Conservation (phyloP, 92 coral and sea anemone genomes). For the Ricordea florida region DNA sequence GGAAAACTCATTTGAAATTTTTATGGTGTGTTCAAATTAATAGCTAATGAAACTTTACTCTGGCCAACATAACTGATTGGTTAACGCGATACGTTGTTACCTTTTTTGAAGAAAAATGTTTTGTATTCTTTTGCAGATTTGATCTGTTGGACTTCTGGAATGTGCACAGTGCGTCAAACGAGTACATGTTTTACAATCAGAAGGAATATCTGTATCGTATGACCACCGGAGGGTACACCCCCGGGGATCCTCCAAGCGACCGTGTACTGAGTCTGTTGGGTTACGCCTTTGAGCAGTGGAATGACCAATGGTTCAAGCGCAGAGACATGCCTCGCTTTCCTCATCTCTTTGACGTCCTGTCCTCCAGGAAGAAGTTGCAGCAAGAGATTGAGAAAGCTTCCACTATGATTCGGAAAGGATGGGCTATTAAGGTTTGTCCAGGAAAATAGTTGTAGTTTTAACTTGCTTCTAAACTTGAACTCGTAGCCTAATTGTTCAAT, state of each 20-base stretch:
- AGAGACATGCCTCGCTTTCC: conserved; percentile 67
- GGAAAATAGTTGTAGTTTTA: background rate
- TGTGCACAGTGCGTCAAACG: conserved; percentile 52
- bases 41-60: too few species aligned
- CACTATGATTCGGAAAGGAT: conserved; percentile 70
- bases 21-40: too few species aligned
- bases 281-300: conserved; percentile 77
- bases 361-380: background rate
- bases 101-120: too few species aligned
- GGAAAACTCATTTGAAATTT: too few species aligned
- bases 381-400: conserved; percentile 26
- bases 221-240: conserved; percentile 73
- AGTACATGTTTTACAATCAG: conserved; percentile 81
- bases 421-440: conserved; percentile 54
- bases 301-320: conserved; percentile 81
- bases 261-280: conserved; percentile 66
- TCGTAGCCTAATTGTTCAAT: too few species aligned
- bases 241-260: conserved; percentile 71
- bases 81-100: too few species aligned
- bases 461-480: too few species aligned
- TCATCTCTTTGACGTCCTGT: conserved; percentile 27
- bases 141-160: conserved; percentile 72
- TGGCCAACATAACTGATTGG: too few species aligned
- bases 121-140: conserved; percentile 25
- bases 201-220: conserved; percentile 80